These are phyloP conservation scores for Eudorcas thomsonii DNA, from an alignment of 2,113 vertebrate species.

Conservation along the genomic window DNA sequence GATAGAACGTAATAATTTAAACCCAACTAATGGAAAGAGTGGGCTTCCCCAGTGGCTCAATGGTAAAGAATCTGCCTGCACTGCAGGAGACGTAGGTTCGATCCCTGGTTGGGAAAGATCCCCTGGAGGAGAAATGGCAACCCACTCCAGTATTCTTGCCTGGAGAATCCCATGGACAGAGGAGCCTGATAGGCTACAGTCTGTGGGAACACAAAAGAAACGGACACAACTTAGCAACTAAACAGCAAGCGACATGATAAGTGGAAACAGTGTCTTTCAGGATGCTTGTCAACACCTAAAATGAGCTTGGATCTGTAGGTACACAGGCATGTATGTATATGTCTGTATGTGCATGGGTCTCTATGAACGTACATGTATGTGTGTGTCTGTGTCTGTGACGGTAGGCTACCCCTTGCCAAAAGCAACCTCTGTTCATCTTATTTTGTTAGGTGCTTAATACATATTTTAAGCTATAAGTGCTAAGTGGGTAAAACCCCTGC, in stretches of 20 bases:
- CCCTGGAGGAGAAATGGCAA: neutral
- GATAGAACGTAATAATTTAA: neutral
- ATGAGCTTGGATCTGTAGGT: rapidly evolving
- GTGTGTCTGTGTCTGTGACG: rapidly evolving
- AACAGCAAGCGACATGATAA: neutral
- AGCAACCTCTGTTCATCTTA: neutral
- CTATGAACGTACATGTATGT: rapidly evolving
- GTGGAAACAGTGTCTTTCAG: neutral
- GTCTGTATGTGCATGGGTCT: neutral
- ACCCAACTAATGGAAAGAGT: neutral
- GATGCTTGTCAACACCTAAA: no score
- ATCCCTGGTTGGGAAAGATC: neutral
- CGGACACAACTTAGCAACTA: neutral
- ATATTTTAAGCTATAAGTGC: neutral
- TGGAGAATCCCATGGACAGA: neutral
- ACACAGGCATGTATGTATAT: neutral
- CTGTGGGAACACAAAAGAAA: neutral
- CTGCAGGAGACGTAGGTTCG: neutral
- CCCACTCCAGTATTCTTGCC: neutral
- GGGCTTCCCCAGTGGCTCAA: neutral
- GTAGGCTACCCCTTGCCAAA: no score
- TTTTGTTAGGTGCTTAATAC: neutral
- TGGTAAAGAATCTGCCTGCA: neutral
- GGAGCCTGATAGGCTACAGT: neutral
- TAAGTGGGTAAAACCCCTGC: neutral